These are phyloP conservation scores for Drosophila longiperda DNA, from an alignment of 2,888 invertebrate species.

Conservation along the genomic window DNA sequence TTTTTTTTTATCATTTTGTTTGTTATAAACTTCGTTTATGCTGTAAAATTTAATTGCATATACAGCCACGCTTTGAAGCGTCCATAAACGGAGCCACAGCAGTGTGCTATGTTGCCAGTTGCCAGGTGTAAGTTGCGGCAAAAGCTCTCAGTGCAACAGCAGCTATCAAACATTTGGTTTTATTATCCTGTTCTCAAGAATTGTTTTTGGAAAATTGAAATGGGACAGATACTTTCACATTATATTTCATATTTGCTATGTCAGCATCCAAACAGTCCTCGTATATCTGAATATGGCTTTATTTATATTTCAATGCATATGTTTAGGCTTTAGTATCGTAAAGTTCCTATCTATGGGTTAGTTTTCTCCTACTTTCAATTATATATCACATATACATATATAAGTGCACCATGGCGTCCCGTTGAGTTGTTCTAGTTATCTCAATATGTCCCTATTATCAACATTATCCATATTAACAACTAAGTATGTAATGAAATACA, in stretches of 20 bases:
- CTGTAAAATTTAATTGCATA: conserved; percentile 74
- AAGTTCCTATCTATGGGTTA: not conserved
- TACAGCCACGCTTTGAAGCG: conserved; percentile 72
- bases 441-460: not conserved
- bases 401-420: conserved; percentile 10
- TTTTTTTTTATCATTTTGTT: conserved; percentile 44
- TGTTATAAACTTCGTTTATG: conserved; percentile 74
- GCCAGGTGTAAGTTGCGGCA: conserved; percentile 8
- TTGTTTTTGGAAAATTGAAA: too few species aligned
- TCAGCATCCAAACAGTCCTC: not conserved
- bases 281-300: not conserved
- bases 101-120: conserved; percentile 26
- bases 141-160: conserved; percentile 24
- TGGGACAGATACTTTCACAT: not conserved
- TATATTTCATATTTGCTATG: not conserved
- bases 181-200: not conserved
- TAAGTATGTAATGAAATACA: not conserved
- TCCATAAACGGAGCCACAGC: conserved; percentile 52
- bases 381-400: conserved; percentile 1
- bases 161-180: conserved; percentile 17
- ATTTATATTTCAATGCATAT: not conserved
- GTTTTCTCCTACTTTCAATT: not conserved
- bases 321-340: not conserved
- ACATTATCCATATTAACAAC: not conserved
- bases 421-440: conserved; percentile 10